These are phyloP conservation scores for Panzeria rudis DNA, from an alignment of 2,888 invertebrate genomes.

Conservation along the genomic window DNA sequence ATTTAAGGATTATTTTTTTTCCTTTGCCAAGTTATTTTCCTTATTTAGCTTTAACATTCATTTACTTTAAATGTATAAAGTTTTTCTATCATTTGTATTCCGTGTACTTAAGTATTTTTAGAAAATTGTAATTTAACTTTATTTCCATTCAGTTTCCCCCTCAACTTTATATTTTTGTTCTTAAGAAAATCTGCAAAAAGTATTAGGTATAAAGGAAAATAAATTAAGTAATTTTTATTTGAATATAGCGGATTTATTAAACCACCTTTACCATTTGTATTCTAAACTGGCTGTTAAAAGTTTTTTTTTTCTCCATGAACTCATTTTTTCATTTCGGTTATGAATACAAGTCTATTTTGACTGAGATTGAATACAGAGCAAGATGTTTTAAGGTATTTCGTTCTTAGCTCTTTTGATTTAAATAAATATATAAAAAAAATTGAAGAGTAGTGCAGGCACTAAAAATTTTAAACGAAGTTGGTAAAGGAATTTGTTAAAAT, in stretches of 20 bases:
- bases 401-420: conserved; percentile 33
- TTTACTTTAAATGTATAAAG: conserved; percentile 54
- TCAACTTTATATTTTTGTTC: conserved; percentile 36
- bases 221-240: conserved; percentile 66
- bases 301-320: neutral
- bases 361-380: conserved; percentile 52
- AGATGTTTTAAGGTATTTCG: conserved; percentile 24
- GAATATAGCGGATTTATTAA: conserved; percentile 62
- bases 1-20: conserved; percentile 53
- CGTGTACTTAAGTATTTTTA: conserved; percentile 63
- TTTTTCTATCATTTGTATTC: conserved; percentile 61
- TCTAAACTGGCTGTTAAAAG: conserved; percentile 49
- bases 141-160: conserved; percentile 29
- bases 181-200: conserved; percentile 35
- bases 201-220: neutral
- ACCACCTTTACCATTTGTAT: conserved; percentile 66
- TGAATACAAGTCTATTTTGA: conserved; percentile 49
- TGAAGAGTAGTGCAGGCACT: conserved; percentile 19
- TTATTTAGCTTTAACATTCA: conserved; percentile 35
- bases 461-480: conserved; percentile 37
- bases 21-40: conserved; percentile 16
- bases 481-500: conserved; percentile 56
- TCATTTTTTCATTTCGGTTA: conserved; percentile 47
- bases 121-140: conserved; percentile 65
- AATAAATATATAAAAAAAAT: neutral